phyloP scores from a whole-genome alignment of 2,797 vertebrate species.

The Chloroceryle inda region DNA sequence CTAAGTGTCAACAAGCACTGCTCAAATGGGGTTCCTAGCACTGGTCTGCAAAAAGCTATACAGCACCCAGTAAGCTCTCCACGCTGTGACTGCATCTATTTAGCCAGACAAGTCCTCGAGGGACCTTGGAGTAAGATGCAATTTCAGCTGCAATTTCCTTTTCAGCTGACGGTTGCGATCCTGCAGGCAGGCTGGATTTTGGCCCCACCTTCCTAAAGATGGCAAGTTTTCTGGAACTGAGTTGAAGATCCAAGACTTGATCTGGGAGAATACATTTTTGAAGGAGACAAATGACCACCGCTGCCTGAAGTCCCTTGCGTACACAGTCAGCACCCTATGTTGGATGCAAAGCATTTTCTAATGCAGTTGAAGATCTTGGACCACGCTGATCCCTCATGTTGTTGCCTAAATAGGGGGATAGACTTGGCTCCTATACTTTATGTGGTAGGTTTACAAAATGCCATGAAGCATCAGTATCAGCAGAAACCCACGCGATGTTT shows the following conservation, averaged over 20 bases:
- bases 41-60: neutral
- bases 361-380: neutral
- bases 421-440: neutral
- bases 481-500: neutral
- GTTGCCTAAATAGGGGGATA: neutral
- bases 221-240: neutral
- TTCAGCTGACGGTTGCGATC: rapidly evolving
- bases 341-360: neutral
- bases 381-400: neutral
- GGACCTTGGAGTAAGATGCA: neutral
- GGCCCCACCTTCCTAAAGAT: neutral
- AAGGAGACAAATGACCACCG: neutral
- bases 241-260: neutral
- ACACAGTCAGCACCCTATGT: rapidly evolving
- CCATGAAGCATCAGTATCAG: neutral
- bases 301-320: neutral
- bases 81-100: neutral
- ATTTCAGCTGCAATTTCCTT: neutral
- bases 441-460: constrained; percentile 28
- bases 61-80: neutral
- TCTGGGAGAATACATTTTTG: neutral
- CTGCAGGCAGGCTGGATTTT: neutral
- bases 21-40: neutral
- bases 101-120: neutral
- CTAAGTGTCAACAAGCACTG: neutral